Evolutionary conservation across 2,113 vertebrate species (phyloP).

Genomic region (Periophthalmus modestus): DNA sequence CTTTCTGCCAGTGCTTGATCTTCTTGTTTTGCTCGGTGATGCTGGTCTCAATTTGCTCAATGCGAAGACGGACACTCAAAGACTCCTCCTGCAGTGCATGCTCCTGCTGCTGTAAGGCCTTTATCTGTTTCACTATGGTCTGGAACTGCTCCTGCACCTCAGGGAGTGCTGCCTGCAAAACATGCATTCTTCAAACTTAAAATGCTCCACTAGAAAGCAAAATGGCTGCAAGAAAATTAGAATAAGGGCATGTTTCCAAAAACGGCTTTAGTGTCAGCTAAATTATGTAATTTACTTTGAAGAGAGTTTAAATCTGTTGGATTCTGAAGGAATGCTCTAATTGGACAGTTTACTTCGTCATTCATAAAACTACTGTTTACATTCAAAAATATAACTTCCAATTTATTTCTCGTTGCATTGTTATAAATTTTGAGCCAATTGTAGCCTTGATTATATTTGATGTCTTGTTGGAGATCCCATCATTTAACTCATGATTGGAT

Average conservation of each 20-base stretch:
- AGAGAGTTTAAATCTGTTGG: no score
- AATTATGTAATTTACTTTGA: no score
- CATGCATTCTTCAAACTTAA: background rate
- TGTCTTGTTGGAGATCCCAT: no score
- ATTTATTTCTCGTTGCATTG: background rate
- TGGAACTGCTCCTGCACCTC: conserved; percentile 83
- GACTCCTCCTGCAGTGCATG: conserved; percentile 87
- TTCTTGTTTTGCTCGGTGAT: conserved; percentile 86
- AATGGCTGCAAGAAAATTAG: no score
- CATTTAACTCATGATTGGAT: no score
- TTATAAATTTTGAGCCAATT: background rate
- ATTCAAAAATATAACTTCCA: background rate
- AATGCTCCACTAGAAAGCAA: background rate
- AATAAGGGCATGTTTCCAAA: no score
- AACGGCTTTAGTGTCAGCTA: no score
- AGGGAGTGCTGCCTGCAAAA: conserved; percentile 78
- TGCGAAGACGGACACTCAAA: conserved; percentile 86
- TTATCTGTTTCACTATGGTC: conserved; percentile 81
- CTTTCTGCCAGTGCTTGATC: conserved; percentile 93
- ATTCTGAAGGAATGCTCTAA: no score
- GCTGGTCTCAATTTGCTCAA: conserved; percentile 86
- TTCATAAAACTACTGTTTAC: background rate
- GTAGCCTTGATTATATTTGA: background rate
- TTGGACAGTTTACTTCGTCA: no score
- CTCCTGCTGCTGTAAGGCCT: conserved; percentile 83